Conservation (phyloP, 2,113 vertebrate genomes). For the Geococcyx californianus region DNA sequence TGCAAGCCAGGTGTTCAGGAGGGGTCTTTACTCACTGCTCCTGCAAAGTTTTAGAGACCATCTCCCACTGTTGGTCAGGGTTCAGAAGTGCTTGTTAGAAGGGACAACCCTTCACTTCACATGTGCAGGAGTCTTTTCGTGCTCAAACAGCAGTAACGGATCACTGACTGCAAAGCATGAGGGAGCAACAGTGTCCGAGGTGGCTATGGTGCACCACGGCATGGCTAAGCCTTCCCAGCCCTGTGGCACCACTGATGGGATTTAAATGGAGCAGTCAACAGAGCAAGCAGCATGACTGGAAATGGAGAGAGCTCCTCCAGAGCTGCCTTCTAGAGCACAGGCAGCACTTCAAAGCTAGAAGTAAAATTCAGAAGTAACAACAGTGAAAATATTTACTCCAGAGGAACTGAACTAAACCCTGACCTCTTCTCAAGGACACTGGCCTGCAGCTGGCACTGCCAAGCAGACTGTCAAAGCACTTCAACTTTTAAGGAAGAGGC, state of each 20-base stretch:
- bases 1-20: background rate
- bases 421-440: background rate
- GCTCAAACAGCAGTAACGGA: background rate
- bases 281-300: background rate
- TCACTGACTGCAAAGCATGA: background rate
- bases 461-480: background rate
- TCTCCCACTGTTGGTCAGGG: background rate
- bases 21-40: background rate
- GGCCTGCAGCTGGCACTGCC: background rate
- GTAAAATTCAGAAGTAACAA: background rate
- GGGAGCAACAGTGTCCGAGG: rapidly evolving
- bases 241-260: background rate
- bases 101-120: background rate
- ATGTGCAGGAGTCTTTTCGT: background rate
- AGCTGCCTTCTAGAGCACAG: background rate
- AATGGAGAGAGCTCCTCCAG: background rate
- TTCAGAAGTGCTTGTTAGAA: background rate
- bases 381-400: background rate
- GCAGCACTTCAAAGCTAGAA: background rate
- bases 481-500: background rate
- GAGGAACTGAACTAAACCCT: background rate
- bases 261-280: background rate
- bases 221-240: background rate
- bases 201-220: background rate
- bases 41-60: background rate